Base-by-base conservation (phyloP, 2,113 vertebrate genomes). In the Oncorhynchus gorbuscha region DNA sequence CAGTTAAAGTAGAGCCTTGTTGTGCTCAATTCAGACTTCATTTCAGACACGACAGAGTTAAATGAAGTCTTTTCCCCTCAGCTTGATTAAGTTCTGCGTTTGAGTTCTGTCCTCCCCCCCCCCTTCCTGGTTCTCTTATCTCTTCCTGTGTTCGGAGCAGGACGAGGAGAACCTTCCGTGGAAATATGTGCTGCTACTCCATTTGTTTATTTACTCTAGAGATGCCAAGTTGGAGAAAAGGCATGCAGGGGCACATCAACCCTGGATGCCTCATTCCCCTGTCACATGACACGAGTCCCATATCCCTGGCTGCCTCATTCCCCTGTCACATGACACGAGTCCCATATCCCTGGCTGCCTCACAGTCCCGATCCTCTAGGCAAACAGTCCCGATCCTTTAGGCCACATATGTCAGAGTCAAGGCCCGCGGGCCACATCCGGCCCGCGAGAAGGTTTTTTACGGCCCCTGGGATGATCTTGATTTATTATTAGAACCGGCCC, bases 181-280 rank as follows among this genome's bases (percentile, higher is more conserved):
- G 77, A 88, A 89, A 68, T 78, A 81, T 80, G 83, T 80, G 80
- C 72, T 79, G 80, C 70, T 82, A 76, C 16, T 9, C 69, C 62
- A 64, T 66, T 79, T 78, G 39, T 80, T 85, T 88, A 81, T 90
- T 91, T 90, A 79, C 84, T 82, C 79, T 83, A 83, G 79, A 87
- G 69, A 91, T 84, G 79, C 82, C 89, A 84, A 84, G 75, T 72
- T 75, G 81, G 81, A 84, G 88, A 85, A 87, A 45, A 90, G 83
- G 83, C 73, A 65, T 72, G 26, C 0, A n/a, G 24, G 45, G 20
- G 1, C 13, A 71, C 14, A 51, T 14, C 28, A 26, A 3, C 55
- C 71, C 24, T 48, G 9, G 48, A 28, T 83, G 30, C 48, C 73
- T 22, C 61, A 62, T 0, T 8, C 61, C 7, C 20, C n/a, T 5